A percentile compares a stretch with the other conserved stretches of the same genome.
phyloP scores from a whole-genome alignment of 2,888 invertebrate species.

The Machimus rusticus region DNA sequence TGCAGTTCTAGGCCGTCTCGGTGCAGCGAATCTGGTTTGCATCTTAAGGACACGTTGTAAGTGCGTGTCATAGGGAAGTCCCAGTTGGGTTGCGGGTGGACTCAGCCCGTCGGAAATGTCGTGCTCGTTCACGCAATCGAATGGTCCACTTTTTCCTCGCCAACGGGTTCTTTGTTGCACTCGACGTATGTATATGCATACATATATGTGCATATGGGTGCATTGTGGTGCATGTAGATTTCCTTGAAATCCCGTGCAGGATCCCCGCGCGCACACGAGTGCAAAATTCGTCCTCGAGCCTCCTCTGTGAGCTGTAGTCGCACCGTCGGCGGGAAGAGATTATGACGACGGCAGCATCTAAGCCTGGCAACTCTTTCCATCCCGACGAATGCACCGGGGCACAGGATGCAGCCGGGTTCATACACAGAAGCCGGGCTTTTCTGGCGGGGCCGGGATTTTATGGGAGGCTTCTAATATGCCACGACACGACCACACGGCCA shows the following conservation, averaged over 20 bases:
- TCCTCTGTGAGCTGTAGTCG: not conserved
- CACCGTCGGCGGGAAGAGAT: not conserved
- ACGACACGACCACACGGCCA: constrained; percentile 35
- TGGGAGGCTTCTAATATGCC: constrained; percentile 30
- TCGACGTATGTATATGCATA: not conserved
- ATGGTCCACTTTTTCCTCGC: constrained; percentile 1
- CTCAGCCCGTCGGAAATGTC: not conserved
- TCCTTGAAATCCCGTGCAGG: not conserved
- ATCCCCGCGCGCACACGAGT: not conserved
- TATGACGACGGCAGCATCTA: not conserved
- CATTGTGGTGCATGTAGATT: not conserved
- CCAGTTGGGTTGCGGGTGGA: not conserved
- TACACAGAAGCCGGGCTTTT: constrained; percentile 19
- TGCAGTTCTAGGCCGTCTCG: not conserved
- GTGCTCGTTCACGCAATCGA: not conserved
- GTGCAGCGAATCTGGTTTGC: not conserved
- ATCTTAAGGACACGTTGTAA: not conserved
- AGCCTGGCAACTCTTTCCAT: constrained; percentile 27
- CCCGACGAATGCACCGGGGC: not conserved
- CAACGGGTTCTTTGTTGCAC: not conserved
- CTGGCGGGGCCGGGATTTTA: constrained; percentile 7
- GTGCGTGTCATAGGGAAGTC: not conserved
- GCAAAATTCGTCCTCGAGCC: not conserved
- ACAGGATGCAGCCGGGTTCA: constrained; percentile 11
- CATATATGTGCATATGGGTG: not conserved